Base-by-base conservation (phyloP, 1,140 invertebrate genomes). In the Protaetia brevitarsis region DNA sequence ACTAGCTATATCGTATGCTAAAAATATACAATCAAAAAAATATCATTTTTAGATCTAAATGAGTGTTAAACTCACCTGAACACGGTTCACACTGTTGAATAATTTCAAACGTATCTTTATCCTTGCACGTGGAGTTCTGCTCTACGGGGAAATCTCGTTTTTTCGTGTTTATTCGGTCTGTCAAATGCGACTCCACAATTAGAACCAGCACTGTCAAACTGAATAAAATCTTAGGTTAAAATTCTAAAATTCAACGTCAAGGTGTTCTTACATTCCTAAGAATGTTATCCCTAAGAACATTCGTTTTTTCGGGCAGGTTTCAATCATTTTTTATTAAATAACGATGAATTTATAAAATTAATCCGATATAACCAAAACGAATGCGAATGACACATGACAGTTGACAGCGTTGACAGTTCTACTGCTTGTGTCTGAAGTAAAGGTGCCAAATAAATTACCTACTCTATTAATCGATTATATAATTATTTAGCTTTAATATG, bases 41-140 rank as follows among this genome's bases (percentile, higher is more conserved):
- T 28, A 30, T 31, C 11, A 58, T 23, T 65, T 10, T 3, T n/a
- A 62, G 10, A 3, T 62, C 37, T 58, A 8, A 45, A 21, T 19
- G 23, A 11, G 3, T 37, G 11, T 66, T 59, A 41, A 72, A 37
- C 37, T 59, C 80, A 87, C 86, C 86, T 73, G 88, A 86, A 76
- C 93, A 94, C 7, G 88, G 89, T 80, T 91, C 88, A 74, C 91
- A 93, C 77, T 90, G 87, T 66, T 85, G 84, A 13, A 91, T 79
- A 27, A 92, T 79, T 61, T 85, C 82, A 71, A 85, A 91, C 13
- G 85, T 79, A 75, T 92, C 89, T 71, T 84, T 84, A 21, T 84
- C 78, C 81, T 86, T 86, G 77, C 91, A 93, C 23, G 86, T 88
- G 2, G 88, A 88, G 75, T 89, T 91, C 64, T 89, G 88, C 75